Evolutionary conservation across 2,797 vertebrate genomes (phyloP), one percentile per base, ranked within the genome.

Genomic region (Tokudaia muenninki): DNA sequence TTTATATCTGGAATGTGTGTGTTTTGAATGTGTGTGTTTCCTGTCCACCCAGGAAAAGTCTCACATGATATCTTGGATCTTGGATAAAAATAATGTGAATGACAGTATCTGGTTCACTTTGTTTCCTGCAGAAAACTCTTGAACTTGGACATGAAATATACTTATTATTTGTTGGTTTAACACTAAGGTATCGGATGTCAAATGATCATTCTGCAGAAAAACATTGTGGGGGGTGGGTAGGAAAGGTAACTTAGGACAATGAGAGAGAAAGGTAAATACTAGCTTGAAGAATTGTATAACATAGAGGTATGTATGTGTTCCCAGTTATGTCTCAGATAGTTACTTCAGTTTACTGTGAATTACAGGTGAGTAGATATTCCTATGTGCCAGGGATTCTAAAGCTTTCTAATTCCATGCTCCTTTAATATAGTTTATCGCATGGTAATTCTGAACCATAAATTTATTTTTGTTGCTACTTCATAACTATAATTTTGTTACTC

Each of bases 201-300:
- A 12, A 3, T 75, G 19, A 14, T 6, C 67, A 41, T 41, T 57
- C n/a, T 67, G 9, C 2, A 82, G 29, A 91, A 91, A 55, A 37
- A 31, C 0, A 44, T 0, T 31, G 2, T 47, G 12, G 37, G 7
- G 24, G 21, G 44, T 21, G 10, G 9, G 3, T 59, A 0, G 13
- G 21, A 26, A 82, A 3, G 14, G 34, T 65, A 17, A 61, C 4
- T 92, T n/a, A 81, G 1, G 5, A 79, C 4, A 0, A 26, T 3
- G 3, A 70, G 29, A 65, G 22, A 74, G 12, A 47, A 81, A 50
- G 74, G 19, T 61, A 94, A 50, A 4, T 1, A 12, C 8, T 13
- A 31, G 24, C 22, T 29, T 2, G 50, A 37, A 87, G 21, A 78
- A 3, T 63, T 34, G 10, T 9, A 7, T 1, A 80, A 24, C 78